These are phyloP conservation scores for Telenomus remus DNA, from an alignment of 1,140 invertebrate species.

Conservation along the genomic window DNA sequence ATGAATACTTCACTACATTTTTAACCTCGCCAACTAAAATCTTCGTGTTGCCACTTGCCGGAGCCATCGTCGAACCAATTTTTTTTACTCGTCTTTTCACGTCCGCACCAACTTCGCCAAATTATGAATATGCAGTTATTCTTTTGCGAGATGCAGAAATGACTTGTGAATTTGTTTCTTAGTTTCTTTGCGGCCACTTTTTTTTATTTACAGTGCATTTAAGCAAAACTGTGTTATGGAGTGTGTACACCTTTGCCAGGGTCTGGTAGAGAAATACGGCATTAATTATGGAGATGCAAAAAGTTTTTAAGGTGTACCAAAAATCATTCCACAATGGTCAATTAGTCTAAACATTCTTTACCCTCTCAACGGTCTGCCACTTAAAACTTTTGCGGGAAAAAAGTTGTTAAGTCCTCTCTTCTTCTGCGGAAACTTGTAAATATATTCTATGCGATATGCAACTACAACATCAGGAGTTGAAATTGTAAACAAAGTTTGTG, in stretches of 20 bases:
- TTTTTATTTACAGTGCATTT: slow-evolving; percentile 54
- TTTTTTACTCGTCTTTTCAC: slow-evolving; percentile 4
- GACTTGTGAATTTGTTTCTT: slow-evolving; percentile 50
- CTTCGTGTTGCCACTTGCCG: slow-evolving; percentile 48
- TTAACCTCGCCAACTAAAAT: slow-evolving; percentile 50
- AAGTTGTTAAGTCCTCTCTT: slow-evolving; percentile 32
- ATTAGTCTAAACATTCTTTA: slow-evolving; percentile 50
- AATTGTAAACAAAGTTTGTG: slow-evolving; percentile 10
- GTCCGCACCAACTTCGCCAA: neutral
- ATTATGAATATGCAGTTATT: slow-evolving; percentile 55
- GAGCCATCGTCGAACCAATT: slow-evolving; percentile 32
- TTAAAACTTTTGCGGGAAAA: slow-evolving; percentile 31
- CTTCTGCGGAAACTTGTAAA: slow-evolving; percentile 18
- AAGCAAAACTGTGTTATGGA: slow-evolving; percentile 41
- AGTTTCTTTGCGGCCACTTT: slow-evolving; percentile 40
- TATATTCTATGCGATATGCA: slow-evolving; percentile 18
- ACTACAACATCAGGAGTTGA: slow-evolving; percentile 7
- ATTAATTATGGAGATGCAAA: slow-evolving; percentile 53
- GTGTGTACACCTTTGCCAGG: slow-evolving; percentile 41
- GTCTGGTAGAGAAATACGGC: slow-evolving; percentile 48
- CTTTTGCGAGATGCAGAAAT: slow-evolving; percentile 35
- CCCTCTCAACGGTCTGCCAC: slow-evolving; percentile 9
- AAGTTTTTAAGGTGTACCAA: slow-evolving; percentile 38
- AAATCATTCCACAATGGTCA: slow-evolving; percentile 51
- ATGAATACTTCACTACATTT: slow-evolving; percentile 53